Base-by-base conservation (phyloP, 2,797 vertebrate genomes). In the Hoplostethus mediterraneus region DNA sequence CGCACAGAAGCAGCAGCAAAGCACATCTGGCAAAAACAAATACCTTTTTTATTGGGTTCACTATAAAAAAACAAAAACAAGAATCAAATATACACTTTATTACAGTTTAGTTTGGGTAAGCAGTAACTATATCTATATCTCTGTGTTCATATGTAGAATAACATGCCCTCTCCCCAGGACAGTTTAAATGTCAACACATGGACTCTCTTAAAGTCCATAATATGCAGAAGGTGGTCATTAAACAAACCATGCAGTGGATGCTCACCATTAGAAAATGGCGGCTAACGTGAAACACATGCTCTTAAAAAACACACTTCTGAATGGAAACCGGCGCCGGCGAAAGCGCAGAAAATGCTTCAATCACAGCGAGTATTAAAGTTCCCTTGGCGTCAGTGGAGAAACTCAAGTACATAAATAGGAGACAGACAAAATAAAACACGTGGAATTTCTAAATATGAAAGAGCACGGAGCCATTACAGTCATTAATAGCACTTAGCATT, bases 241-340 rank as follows among this genome's bases (percentile, higher is more conserved):
- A 90, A 87, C 79, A 83, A 82, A 73, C 84, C 87, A 84, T 90
- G 85, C 86, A 87, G 82, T 57, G 49, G 60, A 80, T 82, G 79
- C 74, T 83, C 72, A 74, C 21, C 72, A 77, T 84, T 53, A 75
- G 65, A 87, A 87, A 86, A 86, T 80, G 78, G 78, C 28, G 10
- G 54, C 68, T 92, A 92, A 92, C 63, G 58, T 77, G 67, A 90
- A 93, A 91, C 91, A 91, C 63, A 81, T 90, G 85, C 69, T 79
- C 62, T 67, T 79, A 52, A 73, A 81, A 71, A 87, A 36, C 13
- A 58, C 52, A 61, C n/a, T 13, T 38, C 44, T 67, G 80, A 89
- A 80, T 49, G 21, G 10, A 72, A 88, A 77, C 38, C 76, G 82
- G 82, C 70, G 67, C 31, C 74, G 74, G 66, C 0, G 3, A 62